Conservation (phyloP, 2,797 vertebrate genomes). For the Loris lydekkerianus region DNA sequence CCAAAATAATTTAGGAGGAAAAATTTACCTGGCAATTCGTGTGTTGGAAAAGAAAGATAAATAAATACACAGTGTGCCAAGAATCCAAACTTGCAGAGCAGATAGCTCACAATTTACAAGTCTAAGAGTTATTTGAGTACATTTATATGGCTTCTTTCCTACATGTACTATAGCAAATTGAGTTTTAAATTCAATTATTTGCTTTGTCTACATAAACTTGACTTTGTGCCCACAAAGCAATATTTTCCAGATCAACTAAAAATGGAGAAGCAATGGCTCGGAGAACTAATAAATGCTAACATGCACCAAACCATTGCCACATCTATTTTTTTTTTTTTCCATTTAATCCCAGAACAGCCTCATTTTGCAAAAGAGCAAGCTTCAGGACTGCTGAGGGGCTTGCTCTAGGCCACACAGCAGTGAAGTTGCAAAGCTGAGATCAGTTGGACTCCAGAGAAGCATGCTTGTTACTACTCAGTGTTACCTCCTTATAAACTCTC, state of each 20-base stretch:
- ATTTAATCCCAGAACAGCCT: background rate
- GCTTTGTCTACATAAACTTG: background rate
- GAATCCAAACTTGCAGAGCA: constrained; percentile 47
- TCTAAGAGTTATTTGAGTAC: background rate
- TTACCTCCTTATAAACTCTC: background rate
- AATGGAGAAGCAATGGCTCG: background rate
- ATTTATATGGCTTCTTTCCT: background rate
- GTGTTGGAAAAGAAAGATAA: constrained; percentile 49
- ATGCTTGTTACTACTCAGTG: background rate
- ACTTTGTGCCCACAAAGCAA: constrained; percentile 2
- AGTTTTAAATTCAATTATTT: background rate
- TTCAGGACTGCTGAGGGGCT: background rate
- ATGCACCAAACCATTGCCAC: background rate
- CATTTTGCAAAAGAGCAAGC: background rate
- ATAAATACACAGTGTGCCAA: background rate
- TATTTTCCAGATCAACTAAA: constrained; percentile 23
- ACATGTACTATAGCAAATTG: background rate
- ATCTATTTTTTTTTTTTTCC: background rate
- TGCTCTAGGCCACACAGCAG: background rate
- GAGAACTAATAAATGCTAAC: background rate
- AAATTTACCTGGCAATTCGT: constrained; percentile 55
- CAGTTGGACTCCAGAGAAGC: background rate
- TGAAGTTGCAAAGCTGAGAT: background rate
- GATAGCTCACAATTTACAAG: constrained; percentile 32
- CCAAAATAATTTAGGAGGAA: constrained; percentile 66